These are phyloP conservation scores for Ptychadena robeensis DNA, from an alignment of 2,797 vertebrate species.

Conservation along the genomic window DNA sequence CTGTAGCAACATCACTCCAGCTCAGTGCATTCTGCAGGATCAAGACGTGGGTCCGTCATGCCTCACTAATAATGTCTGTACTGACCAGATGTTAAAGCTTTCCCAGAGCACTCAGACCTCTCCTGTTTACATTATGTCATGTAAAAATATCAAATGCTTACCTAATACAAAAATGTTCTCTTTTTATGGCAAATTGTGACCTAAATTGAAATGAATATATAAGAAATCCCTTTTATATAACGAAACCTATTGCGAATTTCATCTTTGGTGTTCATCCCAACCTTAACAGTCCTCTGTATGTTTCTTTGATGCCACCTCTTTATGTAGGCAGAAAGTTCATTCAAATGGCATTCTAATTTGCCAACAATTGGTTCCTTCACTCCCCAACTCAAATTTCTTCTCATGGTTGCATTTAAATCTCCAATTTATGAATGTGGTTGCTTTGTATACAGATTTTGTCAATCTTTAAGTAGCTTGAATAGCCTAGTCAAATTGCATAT, in stretches of 20 bases:
- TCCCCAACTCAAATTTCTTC: no score
- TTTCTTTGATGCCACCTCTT: no score
- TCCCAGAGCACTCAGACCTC: conserved; percentile 28
- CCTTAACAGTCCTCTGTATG: no score
- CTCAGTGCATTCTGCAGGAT: conserved; percentile 38
- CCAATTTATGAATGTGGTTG: no score
- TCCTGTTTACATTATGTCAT: conserved; percentile 11
- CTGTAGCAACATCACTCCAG: conserved; percentile 56
- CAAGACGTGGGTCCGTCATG: conserved; percentile 30
- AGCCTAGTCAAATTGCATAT: no score
- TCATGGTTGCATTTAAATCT: no score
- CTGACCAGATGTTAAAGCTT: conserved; percentile 53
- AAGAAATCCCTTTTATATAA: neutral
- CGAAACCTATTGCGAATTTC: neutral
- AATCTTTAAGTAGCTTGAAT: no score
- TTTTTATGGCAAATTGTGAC: neutral
- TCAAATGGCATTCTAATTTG: no score
- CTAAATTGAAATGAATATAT: neutral
- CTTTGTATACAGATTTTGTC: no score
- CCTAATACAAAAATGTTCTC: neutral
- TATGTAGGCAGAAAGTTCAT: no score
- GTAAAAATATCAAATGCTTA: conserved; percentile 4
- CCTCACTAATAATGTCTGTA: conserved; percentile 44
- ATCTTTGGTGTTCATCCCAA: no score
- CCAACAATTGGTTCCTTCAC: no score